phyloP scores from a whole-genome alignment of 2,888 invertebrate species.

The Romanomermis culicivorax region DNA sequence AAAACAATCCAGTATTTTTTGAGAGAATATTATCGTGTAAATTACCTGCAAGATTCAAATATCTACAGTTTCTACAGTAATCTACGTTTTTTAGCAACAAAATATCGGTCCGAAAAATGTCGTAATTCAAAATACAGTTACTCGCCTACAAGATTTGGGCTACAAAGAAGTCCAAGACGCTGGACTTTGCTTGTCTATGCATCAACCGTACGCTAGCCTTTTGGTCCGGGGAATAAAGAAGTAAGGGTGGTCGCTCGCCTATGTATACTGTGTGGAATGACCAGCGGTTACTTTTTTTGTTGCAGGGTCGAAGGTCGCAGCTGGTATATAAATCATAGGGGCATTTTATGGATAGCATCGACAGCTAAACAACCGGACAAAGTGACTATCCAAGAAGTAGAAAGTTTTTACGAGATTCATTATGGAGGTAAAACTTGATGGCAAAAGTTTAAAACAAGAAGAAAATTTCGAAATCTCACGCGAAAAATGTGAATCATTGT shows the following conservation, averaged over 20 bases:
- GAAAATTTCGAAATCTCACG: neutral
- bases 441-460: too few species aligned
- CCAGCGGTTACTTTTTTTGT: neutral
- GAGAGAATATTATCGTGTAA: too few species aligned
- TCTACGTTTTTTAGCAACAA: too few species aligned
- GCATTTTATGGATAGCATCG: constrained; percentile 80
- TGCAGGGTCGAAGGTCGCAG: constrained; percentile 60
- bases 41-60: too few species aligned
- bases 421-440: neutral
- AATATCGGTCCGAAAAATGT: too few species aligned
- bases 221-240: constrained; percentile 74
- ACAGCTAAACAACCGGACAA: constrained; percentile 50
- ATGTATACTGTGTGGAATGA: constrained; percentile 5
- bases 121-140: too few species aligned
- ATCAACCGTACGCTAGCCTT: constrained; percentile 84
- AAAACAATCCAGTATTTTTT: too few species aligned
- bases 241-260: too few species aligned
- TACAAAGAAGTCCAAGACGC: constrained; percentile 59
- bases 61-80: too few species aligned
- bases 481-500: too few species aligned
- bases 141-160: constrained; percentile 46
- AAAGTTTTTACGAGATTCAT: constrained; percentile 41
- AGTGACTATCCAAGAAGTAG: constrained; percentile 39
- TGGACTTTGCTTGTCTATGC: constrained; percentile 73
- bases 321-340: constrained; percentile 77